Conservation (phyloP, 2,797 vertebrate genomes). For the Heliangelus exortis region DNA sequence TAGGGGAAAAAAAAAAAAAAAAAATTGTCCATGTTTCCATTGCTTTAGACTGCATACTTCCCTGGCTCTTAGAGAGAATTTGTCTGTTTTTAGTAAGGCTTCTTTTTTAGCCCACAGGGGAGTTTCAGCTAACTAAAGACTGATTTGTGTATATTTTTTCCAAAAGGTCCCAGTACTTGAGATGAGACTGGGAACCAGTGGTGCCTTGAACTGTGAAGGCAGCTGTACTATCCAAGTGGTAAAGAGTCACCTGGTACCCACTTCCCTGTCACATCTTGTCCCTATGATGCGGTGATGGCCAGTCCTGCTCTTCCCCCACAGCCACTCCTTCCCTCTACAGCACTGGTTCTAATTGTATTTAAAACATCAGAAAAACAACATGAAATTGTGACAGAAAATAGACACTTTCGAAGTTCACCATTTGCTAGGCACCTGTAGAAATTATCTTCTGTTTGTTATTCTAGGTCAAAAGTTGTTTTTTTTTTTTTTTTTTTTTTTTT, state of each 20-base stretch:
- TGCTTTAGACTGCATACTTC: not conserved
- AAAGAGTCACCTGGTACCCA: not conserved
- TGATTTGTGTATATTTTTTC: not conserved
- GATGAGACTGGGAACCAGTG: not conserved
- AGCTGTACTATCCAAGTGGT: not conserved
- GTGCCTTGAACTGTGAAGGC: not conserved
- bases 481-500: not conserved
- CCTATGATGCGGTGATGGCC: not conserved
- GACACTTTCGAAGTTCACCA: not conserved
- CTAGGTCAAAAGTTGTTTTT: not conserved
- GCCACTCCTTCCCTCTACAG: not conserved
- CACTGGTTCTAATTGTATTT: not conserved
- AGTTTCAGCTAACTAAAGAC: not conserved
- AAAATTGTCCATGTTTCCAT: not conserved
- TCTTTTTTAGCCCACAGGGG: not conserved
- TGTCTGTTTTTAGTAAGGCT: not conserved
- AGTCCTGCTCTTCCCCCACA: fast-evolving
- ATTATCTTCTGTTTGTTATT: not conserved
- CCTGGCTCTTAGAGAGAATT: not conserved
- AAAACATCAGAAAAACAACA: not conserved
- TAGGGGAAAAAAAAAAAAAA: not conserved
- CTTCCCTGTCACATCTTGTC: not conserved
- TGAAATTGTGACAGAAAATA: not conserved
- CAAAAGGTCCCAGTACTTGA: not conserved
- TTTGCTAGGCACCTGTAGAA: not conserved